Percentiles rank a stretch among this genome's conserved stretches.
phyloP scores from a whole-genome alignment of 2,113 vertebrate species.

The Mobula birostris region DNA sequence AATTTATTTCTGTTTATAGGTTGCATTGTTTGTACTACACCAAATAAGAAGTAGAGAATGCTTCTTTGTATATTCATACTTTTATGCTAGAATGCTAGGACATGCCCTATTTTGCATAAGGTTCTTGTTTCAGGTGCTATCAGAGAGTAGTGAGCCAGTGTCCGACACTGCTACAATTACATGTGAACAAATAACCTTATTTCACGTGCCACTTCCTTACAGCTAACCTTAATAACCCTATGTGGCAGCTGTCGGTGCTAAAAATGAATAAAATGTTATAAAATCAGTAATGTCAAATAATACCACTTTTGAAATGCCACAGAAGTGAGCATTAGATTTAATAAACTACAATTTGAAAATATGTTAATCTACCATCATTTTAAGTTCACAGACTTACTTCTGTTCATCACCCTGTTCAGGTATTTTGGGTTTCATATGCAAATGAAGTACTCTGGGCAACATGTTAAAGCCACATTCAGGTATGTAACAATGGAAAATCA shows the following conservation, averaged over 20 bases:
- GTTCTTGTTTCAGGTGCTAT: background rate
- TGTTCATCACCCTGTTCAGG: background rate
- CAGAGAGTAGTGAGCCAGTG: background rate
- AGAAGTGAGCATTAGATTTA: background rate
- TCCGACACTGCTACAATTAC: background rate
- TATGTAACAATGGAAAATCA: background rate
- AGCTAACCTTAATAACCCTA: background rate
- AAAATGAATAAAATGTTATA: background rate
- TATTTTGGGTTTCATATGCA: background rate
- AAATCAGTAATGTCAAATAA: slow-evolving; percentile 10
- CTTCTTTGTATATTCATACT: background rate
- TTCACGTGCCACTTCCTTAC: background rate
- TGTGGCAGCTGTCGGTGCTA: slow-evolving; percentile 8
- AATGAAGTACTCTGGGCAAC: background rate
- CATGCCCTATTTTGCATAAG: background rate
- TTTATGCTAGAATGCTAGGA: background rate
- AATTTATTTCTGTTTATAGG: background rate
- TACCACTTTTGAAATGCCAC: background rate
- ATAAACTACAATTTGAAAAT: background rate
- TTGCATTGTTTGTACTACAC: background rate
- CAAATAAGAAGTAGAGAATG: background rate
- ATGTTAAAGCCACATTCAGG: background rate
- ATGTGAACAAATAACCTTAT: too few relatives aligned
- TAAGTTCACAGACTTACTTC: background rate
- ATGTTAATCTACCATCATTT: background rate